phyloP scores from a whole-genome alignment of 2,888 invertebrate species.

The Parochlus steinenii region DNA sequence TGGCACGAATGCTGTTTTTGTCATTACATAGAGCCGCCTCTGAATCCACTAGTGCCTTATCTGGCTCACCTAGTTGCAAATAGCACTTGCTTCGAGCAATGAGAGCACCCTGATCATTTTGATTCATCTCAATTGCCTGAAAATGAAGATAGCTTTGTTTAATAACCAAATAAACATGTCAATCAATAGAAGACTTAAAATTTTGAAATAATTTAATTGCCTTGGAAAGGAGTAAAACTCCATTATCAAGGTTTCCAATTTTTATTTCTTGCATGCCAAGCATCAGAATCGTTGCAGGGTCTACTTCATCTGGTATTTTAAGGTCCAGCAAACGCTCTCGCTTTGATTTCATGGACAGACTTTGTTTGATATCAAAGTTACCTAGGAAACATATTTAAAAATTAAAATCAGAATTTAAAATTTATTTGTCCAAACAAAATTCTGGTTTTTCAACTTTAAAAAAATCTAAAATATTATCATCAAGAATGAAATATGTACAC shows the following conservation, averaged over 20 bases:
- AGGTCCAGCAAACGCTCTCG: constrained; percentile 56
- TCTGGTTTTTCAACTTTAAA: too few relatives aligned
- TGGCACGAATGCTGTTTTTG: constrained; percentile 51
- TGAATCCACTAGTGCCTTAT: constrained; percentile 65
- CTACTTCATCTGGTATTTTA: constrained; percentile 62
- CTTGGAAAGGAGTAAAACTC: constrained; percentile 64
- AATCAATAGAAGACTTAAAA: not conserved
- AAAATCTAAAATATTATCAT: too few relatives aligned
- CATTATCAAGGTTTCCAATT: constrained; percentile 52
- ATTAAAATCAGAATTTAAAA: not conserved
- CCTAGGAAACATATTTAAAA: constrained; percentile 33
- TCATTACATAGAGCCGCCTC: constrained; percentile 63
- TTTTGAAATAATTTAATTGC: constrained; percentile 23
- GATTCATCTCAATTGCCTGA: constrained; percentile 75
- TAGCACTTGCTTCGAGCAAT: constrained; percentile 82
- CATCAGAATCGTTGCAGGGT: constrained; percentile 57
- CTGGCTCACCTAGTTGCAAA: constrained; percentile 68
- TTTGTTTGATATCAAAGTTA: constrained; percentile 74
- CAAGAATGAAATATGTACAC: not conserved
- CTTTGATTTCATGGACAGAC: constrained; percentile 59
- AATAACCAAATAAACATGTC: not conserved
- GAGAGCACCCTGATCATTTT: constrained; percentile 67
- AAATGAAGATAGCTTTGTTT: constrained; percentile 20
- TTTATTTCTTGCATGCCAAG: constrained; percentile 61
- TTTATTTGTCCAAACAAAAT: too few relatives aligned